These are phyloP conservation scores for Platanista minor DNA, from an alignment of 2,113 vertebrate genomes.

Conservation along the genomic window DNA sequence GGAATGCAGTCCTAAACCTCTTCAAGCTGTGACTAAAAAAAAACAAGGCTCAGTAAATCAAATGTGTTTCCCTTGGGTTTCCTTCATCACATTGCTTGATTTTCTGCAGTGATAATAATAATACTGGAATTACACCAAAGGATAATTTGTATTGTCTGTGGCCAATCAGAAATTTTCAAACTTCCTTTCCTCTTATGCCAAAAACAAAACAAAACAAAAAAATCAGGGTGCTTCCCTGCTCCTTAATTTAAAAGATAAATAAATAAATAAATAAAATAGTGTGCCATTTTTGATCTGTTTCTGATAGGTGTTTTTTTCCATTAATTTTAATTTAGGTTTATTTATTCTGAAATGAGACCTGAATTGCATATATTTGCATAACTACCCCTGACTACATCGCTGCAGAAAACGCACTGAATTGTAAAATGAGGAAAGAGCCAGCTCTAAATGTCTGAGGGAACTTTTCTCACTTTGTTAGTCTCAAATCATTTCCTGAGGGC, in stretches of 20 bases:
- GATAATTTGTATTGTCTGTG: constrained; percentile 60
- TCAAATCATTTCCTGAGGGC: not conserved
- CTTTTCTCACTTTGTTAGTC: constrained; percentile 10
- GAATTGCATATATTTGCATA: constrained; percentile 81
- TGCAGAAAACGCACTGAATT: constrained; percentile 63
- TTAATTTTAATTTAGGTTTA: constrained; percentile 83
- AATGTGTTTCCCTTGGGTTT: constrained; percentile 22
- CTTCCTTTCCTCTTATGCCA: constrained; percentile 4
- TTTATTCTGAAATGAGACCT: constrained; percentile 78
- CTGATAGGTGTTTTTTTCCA: constrained; percentile 74
- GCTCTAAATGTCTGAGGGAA: constrained; percentile 45
- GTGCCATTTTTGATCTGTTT: constrained; percentile 70
- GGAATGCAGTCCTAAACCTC: not conserved
- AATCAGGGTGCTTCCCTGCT: not conserved
- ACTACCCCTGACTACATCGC: constrained; percentile 57
- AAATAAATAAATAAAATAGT: not conserved
- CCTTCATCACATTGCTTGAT: constrained; percentile 52
- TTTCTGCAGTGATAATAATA: constrained; percentile 60
- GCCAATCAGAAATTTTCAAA: constrained; percentile 46
- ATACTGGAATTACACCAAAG: constrained; percentile 66
- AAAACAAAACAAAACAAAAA: not conserved
- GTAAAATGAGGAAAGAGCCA: constrained; percentile 49
- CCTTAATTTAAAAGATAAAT: not conserved
- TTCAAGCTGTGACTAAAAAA: constrained; percentile 45
- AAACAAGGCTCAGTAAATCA: constrained; percentile 48